Conservation (phyloP, 2,797 vertebrate genomes). For the Zenarchopterus dispar region DNA sequence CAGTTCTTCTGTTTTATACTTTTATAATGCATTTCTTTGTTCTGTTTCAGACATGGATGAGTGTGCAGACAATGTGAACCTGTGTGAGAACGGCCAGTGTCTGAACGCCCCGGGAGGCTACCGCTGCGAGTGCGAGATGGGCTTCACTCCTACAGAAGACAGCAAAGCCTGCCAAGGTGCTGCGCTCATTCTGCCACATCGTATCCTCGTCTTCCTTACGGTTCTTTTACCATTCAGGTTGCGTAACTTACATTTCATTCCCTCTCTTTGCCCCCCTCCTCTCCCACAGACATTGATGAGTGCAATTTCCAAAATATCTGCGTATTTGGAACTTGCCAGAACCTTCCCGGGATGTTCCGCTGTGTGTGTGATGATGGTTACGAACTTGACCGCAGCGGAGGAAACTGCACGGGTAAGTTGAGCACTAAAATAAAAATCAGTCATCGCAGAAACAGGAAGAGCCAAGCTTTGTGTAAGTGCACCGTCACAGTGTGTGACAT, state of each 20-base stretch:
- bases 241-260: background rate
- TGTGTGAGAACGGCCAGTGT: conserved; percentile 95
- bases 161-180: conserved; percentile 92
- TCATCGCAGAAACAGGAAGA: background rate
- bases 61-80: conserved; percentile 91
- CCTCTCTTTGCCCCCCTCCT: background rate
- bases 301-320: conserved; percentile 95
- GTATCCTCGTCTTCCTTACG: background rate
- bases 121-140: conserved; percentile 95
- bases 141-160: conserved; percentile 93
- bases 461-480: no score
- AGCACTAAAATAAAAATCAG: background rate
- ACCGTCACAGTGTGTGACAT: no score
- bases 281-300: conserved; percentile 90
- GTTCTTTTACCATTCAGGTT: background rate
- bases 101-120: conserved; percentile 93
- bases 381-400: conserved; percentile 91
- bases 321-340: conserved; percentile 92
- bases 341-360: conserved; percentile 94
- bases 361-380: conserved; percentile 91
- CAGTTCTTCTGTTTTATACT: background rate
- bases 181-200: background rate
- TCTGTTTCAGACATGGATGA: conserved; percentile 89
- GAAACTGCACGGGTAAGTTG: conserved; percentile 91
- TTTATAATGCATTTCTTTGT: background rate